Base-by-base conservation (phyloP, 2,888 invertebrate genomes). In the Mythimna vitellina region DNA sequence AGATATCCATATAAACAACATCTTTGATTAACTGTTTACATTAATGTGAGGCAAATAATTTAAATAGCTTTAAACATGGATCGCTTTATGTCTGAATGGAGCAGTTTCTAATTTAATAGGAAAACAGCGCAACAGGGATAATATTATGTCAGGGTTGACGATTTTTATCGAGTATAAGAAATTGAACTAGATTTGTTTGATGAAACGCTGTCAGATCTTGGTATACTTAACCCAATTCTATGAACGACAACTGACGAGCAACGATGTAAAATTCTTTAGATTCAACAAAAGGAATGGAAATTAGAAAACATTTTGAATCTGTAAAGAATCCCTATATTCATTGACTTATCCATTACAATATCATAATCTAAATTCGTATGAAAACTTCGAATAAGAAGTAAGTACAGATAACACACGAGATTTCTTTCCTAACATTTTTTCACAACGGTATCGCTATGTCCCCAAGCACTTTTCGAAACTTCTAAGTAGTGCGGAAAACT, bases 401-500 rank as follows among this genome's bases (percentile, higher is more conserved):
- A 38, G 42, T 67, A 42, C 57, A 67, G 4, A 78, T 51, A 63
- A n/a, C 42, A 17, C 54, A 74, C 38, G 67, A 72, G 67, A 77
- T 78, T 73, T 75, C 70, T 53, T 65, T 62, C 7, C 56, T 29
- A 79, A 73, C 62, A 61, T 79, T 86, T 85, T 78, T 78, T 80
- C 74, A 73, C 70, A 49, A 69, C 71, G 42, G 74, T 82, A 84
- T 86, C 77, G 65, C 70, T 54, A 58, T 85, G 77, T 81, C 84
- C 83, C 82, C 78, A 60, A 76, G 81, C 84, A 73, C 80, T 86
- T 82, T 69, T 78, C 64, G 35, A 83, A 87, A 86, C 73, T 88
- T 85, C 72, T 87, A 86, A 86, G 86, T 85, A 83, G 87, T 78
- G 81, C 81, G 71, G 77, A 82, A 87, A 87, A 85, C 78, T 87